Evolutionary conservation across 2,888 invertebrate genomes (phyloP).

Genomic region (Acrocyrtus sp.): DNA sequence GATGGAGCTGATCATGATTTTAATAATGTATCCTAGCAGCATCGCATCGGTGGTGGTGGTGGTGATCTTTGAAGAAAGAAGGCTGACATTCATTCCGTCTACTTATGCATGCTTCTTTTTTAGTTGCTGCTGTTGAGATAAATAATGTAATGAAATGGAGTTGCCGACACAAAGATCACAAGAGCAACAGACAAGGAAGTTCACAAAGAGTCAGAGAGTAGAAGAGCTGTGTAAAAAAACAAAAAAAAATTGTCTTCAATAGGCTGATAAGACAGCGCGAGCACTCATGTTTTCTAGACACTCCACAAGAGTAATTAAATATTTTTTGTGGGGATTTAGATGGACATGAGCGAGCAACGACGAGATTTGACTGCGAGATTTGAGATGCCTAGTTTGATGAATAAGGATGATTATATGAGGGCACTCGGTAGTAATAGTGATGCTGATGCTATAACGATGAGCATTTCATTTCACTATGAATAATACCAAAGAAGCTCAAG

Average conservation of each 20-base stretch:
- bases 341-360: too few relatives aligned
- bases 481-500: not conserved
- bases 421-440: too few relatives aligned
- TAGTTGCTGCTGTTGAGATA: too few relatives aligned
- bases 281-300: too few relatives aligned
- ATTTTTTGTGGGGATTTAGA: too few relatives aligned
- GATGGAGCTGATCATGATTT: constrained; percentile 20
- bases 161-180: not conserved
- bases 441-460: not conserved
- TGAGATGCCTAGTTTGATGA: not conserved
- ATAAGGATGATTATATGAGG: not conserved
- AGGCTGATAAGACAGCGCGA: too few relatives aligned
- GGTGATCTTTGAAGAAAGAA: constrained; percentile 13
- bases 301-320: too few relatives aligned
- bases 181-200: not conserved
- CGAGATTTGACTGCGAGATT: not conserved
- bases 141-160: not conserved
- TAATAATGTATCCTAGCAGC: constrained; percentile 34
- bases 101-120: too few relatives aligned
- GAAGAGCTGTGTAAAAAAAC: too few relatives aligned
- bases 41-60: too few relatives aligned
- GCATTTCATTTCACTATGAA: not conserved
- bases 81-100: constrained; percentile 10
- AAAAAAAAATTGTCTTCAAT: too few relatives aligned
- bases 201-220: too few relatives aligned